Base-by-base conservation (phyloP, 2,888 invertebrate genomes). In the Junonia oenone region DNA sequence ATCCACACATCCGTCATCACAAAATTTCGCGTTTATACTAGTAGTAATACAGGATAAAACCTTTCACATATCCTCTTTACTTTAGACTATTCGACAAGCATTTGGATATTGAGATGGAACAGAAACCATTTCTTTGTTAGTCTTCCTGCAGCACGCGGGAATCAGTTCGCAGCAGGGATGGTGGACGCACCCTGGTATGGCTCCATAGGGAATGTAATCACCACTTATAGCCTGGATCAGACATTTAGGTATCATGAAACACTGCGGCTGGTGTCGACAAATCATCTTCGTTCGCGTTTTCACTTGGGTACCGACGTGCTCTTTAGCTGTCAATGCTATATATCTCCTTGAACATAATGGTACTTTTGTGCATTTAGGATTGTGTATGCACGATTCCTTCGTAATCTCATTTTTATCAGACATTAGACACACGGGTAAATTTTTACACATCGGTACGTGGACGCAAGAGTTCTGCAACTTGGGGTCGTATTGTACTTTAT, bases 61-160 rank as follows among this genome's bases (percentile, higher is more conserved):
- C 37, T 50, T 56, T n/a, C n/a, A n/a, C n/a, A n/a, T n/a, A n/a
- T n/a, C n/a, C n/a, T n/a, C n/a, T n/a, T n/a, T n/a, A n/a, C n/a
- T 53, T 66, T 71, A 81, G 45, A 73, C 71, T 66, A 83, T 74
- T 65, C 74, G 78, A 76, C 83, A 84, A 58, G 72, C 68, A 38
- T 61, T 62, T 45, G 81, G 78, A 58, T 75, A 76, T 68, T 83
- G 81, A 55, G 73, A 77, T 61, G 69, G 72, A 63, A 72, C 72
- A 68, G 82, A 76, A 63, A 74, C 72, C 77, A 76, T 79, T 69
- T 71, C 68, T 65, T 76, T 81, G 27, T 63, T 60, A 19, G 67
- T 60, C 59, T 75, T 80, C 62, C 81, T 76, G 66, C 73, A 79
- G 62, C 84, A 86, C 0, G 80, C 83, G 0, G 83, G 83, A 11